Percentiles rank a stretch among this genome's conserved stretches.
Evolutionary conservation across 2,888 invertebrate species (phyloP).

Genomic region (Mythimna ferrago): DNA sequence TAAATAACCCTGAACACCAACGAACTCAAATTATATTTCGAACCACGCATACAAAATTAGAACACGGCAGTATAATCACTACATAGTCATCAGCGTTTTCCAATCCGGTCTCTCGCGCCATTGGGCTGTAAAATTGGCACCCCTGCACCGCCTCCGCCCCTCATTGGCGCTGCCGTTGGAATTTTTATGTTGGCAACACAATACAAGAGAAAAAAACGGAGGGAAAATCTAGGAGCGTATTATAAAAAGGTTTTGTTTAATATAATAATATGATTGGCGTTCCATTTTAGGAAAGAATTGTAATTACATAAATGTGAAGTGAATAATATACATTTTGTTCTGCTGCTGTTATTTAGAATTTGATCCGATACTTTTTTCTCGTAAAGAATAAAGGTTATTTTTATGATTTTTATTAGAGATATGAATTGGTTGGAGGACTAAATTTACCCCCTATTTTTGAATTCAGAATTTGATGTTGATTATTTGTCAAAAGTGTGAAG

Average conservation of each 20-base stretch:
- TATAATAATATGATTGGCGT: conserved; percentile 32
- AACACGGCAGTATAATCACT: conserved; percentile 64
- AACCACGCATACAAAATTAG: conserved; percentile 55
- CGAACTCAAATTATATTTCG: conserved; percentile 34
- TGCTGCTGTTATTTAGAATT: background rate
- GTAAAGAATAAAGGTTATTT: too few species aligned
- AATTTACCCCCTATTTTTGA: too few species aligned
- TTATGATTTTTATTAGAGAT: too few species aligned
- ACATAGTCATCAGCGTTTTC: conserved; percentile 70
- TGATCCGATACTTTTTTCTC: background rate
- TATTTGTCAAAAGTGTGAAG: too few species aligned
- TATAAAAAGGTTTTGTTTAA: conserved; percentile 20
- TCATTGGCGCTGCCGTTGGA: conserved; percentile 64
- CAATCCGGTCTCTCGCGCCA: conserved; percentile 75
- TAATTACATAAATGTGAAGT: conserved; percentile 3
- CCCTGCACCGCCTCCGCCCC: conserved; percentile 63
- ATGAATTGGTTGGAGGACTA: too few species aligned
- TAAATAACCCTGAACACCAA: background rate
- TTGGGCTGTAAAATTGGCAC: conserved; percentile 78
- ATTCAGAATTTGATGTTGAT: too few species aligned
- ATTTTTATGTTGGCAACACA: conserved; percentile 71
- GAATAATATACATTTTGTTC: conserved; percentile 9
- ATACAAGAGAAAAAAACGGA: conserved; percentile 51
- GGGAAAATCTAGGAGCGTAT: conserved; percentile 30
- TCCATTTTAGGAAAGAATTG: conserved; percentile 38